Conservation (phyloP, 2,113 vertebrate genomes). For the Alectura lathami region DNA sequence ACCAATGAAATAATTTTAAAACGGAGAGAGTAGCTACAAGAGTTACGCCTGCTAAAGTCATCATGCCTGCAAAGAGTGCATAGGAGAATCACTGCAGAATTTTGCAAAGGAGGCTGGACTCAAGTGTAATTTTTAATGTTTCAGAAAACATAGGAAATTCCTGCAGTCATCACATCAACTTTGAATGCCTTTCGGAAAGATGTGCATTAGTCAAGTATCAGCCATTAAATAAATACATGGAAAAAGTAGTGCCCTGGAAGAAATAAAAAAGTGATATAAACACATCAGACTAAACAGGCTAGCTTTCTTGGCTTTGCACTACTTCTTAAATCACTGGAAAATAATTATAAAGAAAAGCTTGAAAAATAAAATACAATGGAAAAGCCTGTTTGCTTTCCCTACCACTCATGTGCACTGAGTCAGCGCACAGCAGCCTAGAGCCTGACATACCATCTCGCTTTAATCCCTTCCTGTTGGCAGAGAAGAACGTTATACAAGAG, state of each 20-base stretch:
- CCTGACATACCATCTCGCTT: neutral
- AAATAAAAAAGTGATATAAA: neutral
- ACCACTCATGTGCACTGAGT: neutral
- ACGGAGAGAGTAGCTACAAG: neutral
- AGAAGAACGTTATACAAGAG: neutral
- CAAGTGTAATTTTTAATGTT: neutral
- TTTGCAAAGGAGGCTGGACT: neutral
- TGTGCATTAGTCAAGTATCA: neutral
- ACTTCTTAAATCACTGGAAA: neutral
- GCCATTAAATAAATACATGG: neutral
- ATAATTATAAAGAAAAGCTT: neutral
- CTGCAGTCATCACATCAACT: neutral
- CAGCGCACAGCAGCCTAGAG: neutral
- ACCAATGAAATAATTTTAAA: neutral
- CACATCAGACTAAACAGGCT: constrained; percentile 38
- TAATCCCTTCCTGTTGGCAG: neutral
- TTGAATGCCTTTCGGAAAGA: neutral
- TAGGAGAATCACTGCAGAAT: neutral
- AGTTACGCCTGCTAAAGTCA: neutral
- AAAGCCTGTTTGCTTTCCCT: neutral
- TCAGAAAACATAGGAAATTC: neutral
- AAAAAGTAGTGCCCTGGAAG: neutral
- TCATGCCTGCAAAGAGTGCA: neutral
- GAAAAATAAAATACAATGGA: neutral
- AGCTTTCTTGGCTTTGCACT: neutral